Base-by-base conservation (phyloP, 1,140 invertebrate genomes). In the Cyclargus thomasi region DNA sequence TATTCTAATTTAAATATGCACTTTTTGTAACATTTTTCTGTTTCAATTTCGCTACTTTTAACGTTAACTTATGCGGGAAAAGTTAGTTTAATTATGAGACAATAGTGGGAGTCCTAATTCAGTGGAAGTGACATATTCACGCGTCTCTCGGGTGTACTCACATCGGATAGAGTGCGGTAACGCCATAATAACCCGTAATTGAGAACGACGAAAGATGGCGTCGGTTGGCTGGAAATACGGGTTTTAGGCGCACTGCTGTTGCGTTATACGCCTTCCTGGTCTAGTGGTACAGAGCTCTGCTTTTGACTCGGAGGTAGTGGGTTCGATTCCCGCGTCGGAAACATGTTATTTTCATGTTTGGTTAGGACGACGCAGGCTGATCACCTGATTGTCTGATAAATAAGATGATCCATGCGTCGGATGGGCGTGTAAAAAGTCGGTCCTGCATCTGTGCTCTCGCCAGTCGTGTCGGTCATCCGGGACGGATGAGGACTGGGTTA, bases 61-160 rank as follows among this genome's bases (percentile, higher is more conserved):
- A 47, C 39, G 0, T 47, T 47, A 14, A 4, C 39, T 18, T 62
- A 62, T 14, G 20, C 18, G 57, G 57, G 16, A 62, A 62, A 62
- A 20, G 20, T 62, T 20, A 23, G 20, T 62, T 20, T 62, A 62
- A 22, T 20, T 62, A 62, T 62, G 16, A 20, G 57, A 62, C 57
- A 62, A 22, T 23, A 20, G 69, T 64, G 29, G 69, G 39, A 53
- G 66, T 71, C 75, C 69, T 71, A 70, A 74, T 72, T 71, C 63
- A 77, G 77, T 78, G 78, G 78, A 81, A 74, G 80, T 85, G 85
- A 87, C 83, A 83, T 84, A 85, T 87, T 87, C 85, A 77, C 81
- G 79, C 70, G 78, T 59, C 79, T 76, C 81, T 70, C 76, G 80
- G 77, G 80, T 70, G 82, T 80, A 77, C 78, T 83, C 83, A 84